Percentiles rank a stretch among this genome's conserved stretches.
Evolutionary conservation across 2,113 vertebrate genomes (phyloP).

Genomic region (Eonycteris spelaea): DNA sequence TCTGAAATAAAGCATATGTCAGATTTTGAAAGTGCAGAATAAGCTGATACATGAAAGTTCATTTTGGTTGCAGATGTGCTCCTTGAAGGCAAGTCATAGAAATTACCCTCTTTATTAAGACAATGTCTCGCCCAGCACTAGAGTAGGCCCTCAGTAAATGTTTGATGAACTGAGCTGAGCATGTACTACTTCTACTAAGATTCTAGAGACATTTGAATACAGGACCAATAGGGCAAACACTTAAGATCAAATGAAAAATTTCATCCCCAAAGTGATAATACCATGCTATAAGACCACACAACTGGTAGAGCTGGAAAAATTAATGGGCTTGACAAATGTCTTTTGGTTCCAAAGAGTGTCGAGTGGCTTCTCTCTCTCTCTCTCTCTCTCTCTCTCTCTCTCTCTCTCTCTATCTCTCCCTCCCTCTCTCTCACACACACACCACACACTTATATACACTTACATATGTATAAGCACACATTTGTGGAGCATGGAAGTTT

Average conservation of each 20-base stretch:
- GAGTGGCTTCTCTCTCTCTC: too few species aligned
- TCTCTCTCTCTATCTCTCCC: too few species aligned
- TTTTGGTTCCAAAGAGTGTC: background rate
- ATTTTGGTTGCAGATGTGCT: background rate
- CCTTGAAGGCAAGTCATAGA: background rate
- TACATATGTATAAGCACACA: background rate
- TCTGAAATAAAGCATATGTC: background rate
- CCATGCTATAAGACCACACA: background rate
- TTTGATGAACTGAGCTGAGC: background rate
- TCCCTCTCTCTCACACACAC: background rate
- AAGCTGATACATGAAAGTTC: background rate
- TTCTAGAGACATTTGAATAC: background rate
- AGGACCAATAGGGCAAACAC: background rate
- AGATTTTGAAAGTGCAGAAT: background rate
- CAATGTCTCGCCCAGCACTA: background rate
- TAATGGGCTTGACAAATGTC: background rate
- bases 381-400: too few species aligned
- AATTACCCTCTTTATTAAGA: background rate
- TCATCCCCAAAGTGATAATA: background rate
- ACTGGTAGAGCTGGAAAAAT: background rate
- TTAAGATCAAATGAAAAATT: background rate
- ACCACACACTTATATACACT: background rate
- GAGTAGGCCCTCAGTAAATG: background rate
- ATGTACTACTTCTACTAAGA: background rate
- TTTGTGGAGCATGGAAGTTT: background rate